These are phyloP conservation scores for Daktulosphaira vitifoliae DNA, from an alignment of 1,140 invertebrate genomes.

Conservation along the genomic window DNA sequence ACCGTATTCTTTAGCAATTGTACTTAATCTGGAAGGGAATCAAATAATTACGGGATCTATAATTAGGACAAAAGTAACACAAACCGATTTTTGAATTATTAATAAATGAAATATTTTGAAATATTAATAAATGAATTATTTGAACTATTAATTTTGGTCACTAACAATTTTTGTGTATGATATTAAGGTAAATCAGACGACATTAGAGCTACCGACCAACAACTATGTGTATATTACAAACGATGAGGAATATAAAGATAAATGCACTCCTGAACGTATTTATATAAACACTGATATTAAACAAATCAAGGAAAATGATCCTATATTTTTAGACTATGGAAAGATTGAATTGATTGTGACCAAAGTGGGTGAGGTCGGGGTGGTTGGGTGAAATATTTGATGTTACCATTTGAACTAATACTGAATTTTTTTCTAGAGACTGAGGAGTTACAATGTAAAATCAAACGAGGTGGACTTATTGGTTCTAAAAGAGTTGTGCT, in stretches of 20 bases:
- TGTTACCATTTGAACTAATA: no score
- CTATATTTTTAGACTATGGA: slow-evolving; percentile 6
- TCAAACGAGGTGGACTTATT: slow-evolving; percentile 3
- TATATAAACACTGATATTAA: slow-evolving; percentile 8
- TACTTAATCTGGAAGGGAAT: not conserved
- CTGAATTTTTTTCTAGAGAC: not conserved
- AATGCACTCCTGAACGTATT: slow-evolving; percentile 7
- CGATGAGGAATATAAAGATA: not conserved
- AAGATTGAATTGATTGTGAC: slow-evolving; percentile 14
- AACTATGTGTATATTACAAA: slow-evolving; percentile 2
- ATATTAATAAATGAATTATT: no score
- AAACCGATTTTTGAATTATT: no score
- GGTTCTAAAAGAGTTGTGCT: slow-evolving; percentile 1
- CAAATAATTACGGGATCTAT: not conserved
- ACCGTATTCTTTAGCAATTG: not conserved
- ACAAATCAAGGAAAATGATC: not conserved
- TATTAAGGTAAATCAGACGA: not conserved
- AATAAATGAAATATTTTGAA: no score
- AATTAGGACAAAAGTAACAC: not conserved
- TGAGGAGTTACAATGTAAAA: not conserved
- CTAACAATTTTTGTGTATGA: no score
- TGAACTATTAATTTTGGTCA: no score
- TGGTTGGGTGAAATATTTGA: no score
- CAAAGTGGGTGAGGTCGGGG: not conserved
- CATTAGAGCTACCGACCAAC: not conserved